Conservation (phyloP, 2,888 invertebrate genomes). For the Acanthococcus lagerstroemiae region DNA sequence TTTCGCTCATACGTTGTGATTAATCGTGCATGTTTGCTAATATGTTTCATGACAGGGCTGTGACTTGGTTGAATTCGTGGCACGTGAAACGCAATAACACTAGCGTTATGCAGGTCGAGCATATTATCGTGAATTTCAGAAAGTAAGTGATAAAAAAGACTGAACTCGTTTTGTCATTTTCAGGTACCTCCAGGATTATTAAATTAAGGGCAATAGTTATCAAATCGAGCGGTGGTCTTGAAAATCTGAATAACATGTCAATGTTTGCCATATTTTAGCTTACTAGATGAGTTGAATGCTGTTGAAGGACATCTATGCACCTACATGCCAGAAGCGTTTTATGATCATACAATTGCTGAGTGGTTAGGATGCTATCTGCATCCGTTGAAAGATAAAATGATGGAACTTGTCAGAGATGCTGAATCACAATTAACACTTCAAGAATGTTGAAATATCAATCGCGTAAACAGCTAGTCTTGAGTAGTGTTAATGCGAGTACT, state of each 20-base stretch:
- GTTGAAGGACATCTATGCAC: conserved; percentile 47
- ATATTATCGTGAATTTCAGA: conserved; percentile 48
- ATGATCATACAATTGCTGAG: conserved; percentile 51
- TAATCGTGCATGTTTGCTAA: no score
- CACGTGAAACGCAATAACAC: conserved; percentile 55
- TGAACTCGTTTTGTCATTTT: not conserved
- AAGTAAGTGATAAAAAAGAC: conserved; percentile 52
- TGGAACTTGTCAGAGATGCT: conserved; percentile 15
- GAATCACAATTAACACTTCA: conserved; percentile 11
- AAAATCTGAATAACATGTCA: not conserved
- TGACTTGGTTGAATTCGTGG: conserved; percentile 62
- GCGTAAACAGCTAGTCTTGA: no score
- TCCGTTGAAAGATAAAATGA: conserved; percentile 41
- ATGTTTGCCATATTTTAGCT: conserved; percentile 40
- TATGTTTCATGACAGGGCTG: no score
- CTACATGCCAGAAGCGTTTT: conserved; percentile 48
- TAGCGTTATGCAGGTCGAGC: conserved; percentile 54
- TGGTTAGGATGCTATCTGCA: conserved; percentile 50
- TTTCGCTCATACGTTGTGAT: no score
- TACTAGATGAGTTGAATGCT: conserved; percentile 46
- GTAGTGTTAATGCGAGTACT: no score
- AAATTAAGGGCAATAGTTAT: no score
- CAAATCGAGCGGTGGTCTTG: no score
- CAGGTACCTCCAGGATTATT: no score
- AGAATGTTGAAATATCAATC: no score